Evolutionary conservation across 64 coral and sea anemone genomes (phyloP).

Genomic region (Stichodactyla helianthus): DNA sequence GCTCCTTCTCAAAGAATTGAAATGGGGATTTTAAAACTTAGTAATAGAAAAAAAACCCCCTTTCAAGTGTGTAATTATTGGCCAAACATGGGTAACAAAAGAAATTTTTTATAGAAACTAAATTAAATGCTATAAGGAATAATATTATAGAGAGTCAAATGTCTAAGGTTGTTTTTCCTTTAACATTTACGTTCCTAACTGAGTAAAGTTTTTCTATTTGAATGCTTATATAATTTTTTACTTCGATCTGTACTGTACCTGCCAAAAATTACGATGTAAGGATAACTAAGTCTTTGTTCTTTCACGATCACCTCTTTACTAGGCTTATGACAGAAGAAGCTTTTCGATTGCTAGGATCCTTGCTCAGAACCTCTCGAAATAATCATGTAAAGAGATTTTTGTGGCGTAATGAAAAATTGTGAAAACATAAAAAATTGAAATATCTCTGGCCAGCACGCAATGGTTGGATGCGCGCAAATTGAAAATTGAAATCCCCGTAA

Average conservation of each 20-base stretch:
- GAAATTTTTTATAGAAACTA: slow-evolving; percentile 13
- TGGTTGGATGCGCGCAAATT: not conserved
- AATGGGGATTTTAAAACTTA: not conserved
- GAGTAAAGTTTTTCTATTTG: not conserved
- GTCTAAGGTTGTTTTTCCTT: not conserved
- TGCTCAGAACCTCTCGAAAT: not conserved
- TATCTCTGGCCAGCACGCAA: not conserved
- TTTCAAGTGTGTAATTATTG: slow-evolving; percentile 4
- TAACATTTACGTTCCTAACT: not conserved
- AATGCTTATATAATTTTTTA: not conserved
- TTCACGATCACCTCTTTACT: not conserved
- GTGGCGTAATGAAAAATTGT: slow-evolving; percentile 11
- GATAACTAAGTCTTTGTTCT: not conserved
- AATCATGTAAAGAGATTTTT: not conserved
- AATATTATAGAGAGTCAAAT: not conserved
- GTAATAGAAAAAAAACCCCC: not conserved
- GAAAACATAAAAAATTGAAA: slow-evolving; percentile 25
- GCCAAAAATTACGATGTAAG: not conserved
- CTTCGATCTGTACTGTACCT: not conserved
- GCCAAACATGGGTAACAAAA: not conserved
- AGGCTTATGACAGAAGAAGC: not conserved
- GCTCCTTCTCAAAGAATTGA: not conserved
- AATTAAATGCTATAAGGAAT: slow-evolving; percentile 10
- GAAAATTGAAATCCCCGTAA: not conserved
- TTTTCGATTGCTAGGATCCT: not conserved